Evolutionary conservation across 2,888 invertebrate genomes (phyloP).

Genomic region (Catocala sponsa): DNA sequence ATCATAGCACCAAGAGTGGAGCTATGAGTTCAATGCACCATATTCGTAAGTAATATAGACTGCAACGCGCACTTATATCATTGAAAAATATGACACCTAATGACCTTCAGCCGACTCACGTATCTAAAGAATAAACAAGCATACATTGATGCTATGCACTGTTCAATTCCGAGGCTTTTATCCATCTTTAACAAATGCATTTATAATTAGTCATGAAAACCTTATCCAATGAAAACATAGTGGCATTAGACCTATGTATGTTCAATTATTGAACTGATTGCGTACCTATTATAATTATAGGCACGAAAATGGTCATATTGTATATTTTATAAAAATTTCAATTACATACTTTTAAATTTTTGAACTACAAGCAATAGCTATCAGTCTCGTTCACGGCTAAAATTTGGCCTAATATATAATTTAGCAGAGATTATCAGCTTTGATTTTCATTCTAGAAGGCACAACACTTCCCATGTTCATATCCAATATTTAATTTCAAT

Average conservation of each 20-base stretch:
- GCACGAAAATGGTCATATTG: constrained; percentile 24
- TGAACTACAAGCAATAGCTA: constrained; percentile 44
- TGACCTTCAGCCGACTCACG: background rate
- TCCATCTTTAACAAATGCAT: background rate
- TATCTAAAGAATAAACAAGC: background rate
- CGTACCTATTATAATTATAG: constrained; percentile 2
- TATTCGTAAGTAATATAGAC: constrained; percentile 11
- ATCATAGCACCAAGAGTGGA: constrained; percentile 13
- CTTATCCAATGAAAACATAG: constrained; percentile 17
- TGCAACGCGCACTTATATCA: background rate
- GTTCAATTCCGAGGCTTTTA: background rate
- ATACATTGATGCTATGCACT: background rate
- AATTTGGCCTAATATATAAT: constrained; percentile 36
- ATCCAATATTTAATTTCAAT: constrained; percentile 45
- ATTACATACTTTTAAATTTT: constrained; percentile 16
- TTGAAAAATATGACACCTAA: constrained; percentile 8
- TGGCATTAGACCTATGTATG: background rate
- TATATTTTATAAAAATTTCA: constrained; percentile 31
- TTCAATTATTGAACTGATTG: background rate
- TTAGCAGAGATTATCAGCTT: constrained; percentile 28
- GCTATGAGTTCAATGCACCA: constrained; percentile 17
- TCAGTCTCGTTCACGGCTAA: constrained; percentile 47
- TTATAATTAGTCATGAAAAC: constrained; percentile 14
- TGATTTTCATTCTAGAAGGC: constrained; percentile 44
- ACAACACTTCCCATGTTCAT: constrained; percentile 39